phyloP scores from a whole-genome alignment of 1,140 invertebrate genomes.

The Diorhabda carinulata region DNA sequence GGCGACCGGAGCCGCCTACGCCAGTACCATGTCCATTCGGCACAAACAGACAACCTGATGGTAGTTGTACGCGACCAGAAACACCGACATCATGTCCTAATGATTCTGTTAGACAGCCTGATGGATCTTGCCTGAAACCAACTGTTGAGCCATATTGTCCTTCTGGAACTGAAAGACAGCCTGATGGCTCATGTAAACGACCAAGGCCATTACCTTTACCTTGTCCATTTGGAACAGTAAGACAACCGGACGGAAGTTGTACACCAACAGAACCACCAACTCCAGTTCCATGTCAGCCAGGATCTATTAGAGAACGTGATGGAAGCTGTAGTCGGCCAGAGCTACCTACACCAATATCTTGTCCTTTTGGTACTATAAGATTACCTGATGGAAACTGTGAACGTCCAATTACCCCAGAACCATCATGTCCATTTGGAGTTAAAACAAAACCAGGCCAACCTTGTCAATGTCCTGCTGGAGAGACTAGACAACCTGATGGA shows the following conservation, averaged over 20 bases:
- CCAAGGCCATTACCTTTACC: slow-evolving; percentile 15
- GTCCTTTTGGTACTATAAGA: slow-evolving; percentile 19
- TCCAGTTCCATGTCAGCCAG: slow-evolving; percentile 18
- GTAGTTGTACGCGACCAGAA: slow-evolving; percentile 6
- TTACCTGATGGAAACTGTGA: slow-evolving; percentile 14
- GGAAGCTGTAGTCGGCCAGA: slow-evolving; percentile 13
- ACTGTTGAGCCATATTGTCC: slow-evolving; percentile 7
- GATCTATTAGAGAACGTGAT: slow-evolving; percentile 18
- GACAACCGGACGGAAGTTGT: slow-evolving; percentile 24
- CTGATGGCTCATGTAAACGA: slow-evolving; percentile 12
- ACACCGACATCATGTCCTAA: slow-evolving; percentile 23
- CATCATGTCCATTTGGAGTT: slow-evolving; percentile 23
- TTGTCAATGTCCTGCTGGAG: slow-evolving; percentile 5
- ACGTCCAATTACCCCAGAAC: slow-evolving; percentile 9
- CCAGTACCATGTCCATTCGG: slow-evolving; percentile 22
- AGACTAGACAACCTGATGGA: background rate
- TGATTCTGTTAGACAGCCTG: slow-evolving; percentile 19
- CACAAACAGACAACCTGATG: slow-evolving; percentile 7
- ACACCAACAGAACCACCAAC: background rate
- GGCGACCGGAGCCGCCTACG: background rate
- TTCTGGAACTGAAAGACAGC: background rate
- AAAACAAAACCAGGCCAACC: slow-evolving; percentile 15
- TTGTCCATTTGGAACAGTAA: slow-evolving; percentile 14
- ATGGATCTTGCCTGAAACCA: slow-evolving; percentile 8
- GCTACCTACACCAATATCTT: slow-evolving; percentile 5